A percentile compares a stretch with the other conserved stretches of the same genome.
These are phyloP conservation scores for Drosophila lowei DNA, from an alignment of 1,140 invertebrate species.

Conservation along the genomic window DNA sequence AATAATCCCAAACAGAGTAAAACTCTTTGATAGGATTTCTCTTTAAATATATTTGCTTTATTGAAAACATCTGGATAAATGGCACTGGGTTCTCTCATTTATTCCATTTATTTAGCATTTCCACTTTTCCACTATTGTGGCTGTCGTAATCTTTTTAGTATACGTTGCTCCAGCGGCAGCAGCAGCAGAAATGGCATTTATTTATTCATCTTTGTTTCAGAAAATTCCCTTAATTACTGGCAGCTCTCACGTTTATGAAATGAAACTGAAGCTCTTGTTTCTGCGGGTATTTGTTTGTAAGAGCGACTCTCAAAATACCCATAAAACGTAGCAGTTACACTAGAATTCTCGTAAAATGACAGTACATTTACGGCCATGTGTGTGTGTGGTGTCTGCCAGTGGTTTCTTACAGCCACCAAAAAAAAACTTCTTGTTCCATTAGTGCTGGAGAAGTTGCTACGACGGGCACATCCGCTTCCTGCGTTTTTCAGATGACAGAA, in stretches of 20 bases:
- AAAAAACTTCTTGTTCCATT: constrained; percentile 29
- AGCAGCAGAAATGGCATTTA: constrained; percentile 27
- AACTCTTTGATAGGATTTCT: no score
- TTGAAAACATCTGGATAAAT: no score
- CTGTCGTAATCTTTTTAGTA: constrained; percentile 30
- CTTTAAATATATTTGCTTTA: no score
- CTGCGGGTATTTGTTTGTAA: constrained; percentile 12
- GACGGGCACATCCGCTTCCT: background rate
- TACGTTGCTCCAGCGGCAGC: constrained; percentile 14
- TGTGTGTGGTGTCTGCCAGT: constrained; percentile 16
- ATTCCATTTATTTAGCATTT: constrained; percentile 35
- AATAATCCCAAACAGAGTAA: no score
- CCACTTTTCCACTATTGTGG: constrained; percentile 27
- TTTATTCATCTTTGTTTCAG: constrained; percentile 4
- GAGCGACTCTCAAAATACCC: constrained; percentile 19
- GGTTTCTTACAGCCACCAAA: background rate
- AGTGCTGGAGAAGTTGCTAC: constrained; percentile 7
- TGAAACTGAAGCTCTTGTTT: constrained; percentile 28
- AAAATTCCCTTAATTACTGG: background rate
- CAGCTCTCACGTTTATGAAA: constrained; percentile 23
- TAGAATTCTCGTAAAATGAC: constrained; percentile 11
- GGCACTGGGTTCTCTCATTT: background rate
- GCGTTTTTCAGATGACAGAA: constrained; percentile 1
- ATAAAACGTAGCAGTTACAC: constrained; percentile 20
- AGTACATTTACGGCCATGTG: constrained; percentile 12